Evolutionary conservation across 1,140 invertebrate genomes (phyloP), one percentile per base, ranked within the genome.

Genomic region (Aphaenogaster ashmeadi): DNA sequence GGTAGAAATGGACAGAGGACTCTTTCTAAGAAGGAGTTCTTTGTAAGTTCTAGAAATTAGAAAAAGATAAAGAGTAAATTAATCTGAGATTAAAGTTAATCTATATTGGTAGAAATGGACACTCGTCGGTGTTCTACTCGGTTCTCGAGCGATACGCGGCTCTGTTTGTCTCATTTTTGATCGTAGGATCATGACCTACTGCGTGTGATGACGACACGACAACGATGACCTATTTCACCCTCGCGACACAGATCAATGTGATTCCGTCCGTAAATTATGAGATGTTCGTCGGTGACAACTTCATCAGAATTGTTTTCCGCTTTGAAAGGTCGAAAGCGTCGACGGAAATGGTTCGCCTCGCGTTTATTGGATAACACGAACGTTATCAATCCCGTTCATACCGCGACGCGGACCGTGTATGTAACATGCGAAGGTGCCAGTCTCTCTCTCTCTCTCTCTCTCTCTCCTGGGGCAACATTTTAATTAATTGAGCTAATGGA

Each of bases 401-500:
- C 15, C 13, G 18, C 6, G 11, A 38, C 52, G n/a, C 9, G 8
- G 5, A 47, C 33, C 60, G 50, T 18, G 21, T 58, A 9, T 69
- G 36, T 67, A 69, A 58, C 44, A 6, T 74, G 18, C 54, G 33
- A 62, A 84, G 38, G 54, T 84, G 44, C 27, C 21, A 15, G 13
- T 13, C 33, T 67, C 50, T 58, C 27, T 58, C 13, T 50, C 11
- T 54, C 50, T 66, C 36, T 88, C 13, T 50, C 33, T 36, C 9
- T 27, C n/a, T 56, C 44, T 66, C 79, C 52, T 41, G 50, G 33
- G 36, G 79, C 67, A 62, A 80, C 54, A 56, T 88, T 88, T 86
- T 77, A 90, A 88, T 91, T 88, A 90, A 90, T 91, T 60, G 21
- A 72, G 69, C 87, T 88, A 88, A 86, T 88, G 89, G 69, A 88